A percentile compares a stretch with the other conserved stretches of the same genome.
Evolutionary conservation across 1,140 invertebrate genomes (phyloP).

Genomic region (Ips typographus): DNA sequence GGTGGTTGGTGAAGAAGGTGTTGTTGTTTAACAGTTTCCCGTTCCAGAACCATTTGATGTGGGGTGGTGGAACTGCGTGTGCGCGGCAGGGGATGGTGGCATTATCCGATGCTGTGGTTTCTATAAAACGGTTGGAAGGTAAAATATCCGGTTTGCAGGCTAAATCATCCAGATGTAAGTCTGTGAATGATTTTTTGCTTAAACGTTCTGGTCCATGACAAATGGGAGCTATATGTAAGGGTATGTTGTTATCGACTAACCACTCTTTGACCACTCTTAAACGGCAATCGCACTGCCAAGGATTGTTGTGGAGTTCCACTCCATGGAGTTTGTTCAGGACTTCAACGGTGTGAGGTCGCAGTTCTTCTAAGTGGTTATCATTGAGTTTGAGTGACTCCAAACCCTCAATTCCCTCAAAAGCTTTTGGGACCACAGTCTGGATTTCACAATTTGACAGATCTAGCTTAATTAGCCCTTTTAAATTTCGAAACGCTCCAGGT

Average conservation of each 20-base stretch:
- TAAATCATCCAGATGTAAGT: conserved; percentile 79
- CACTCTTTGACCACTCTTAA: conserved; percentile 80
- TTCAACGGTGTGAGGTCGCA: conserved; percentile 71
- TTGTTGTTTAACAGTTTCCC: conserved; percentile 78
- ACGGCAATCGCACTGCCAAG: conserved; percentile 88
- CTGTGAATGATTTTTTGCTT: conserved; percentile 68
- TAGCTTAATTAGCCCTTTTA: conserved; percentile 77
- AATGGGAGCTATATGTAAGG: conserved; percentile 72
- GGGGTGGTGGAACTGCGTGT: conserved; percentile 76
- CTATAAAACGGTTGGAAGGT: conserved; percentile 72
- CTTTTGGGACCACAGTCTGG: conserved; percentile 70
- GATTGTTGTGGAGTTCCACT: conserved; percentile 87
- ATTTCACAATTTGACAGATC: conserved; percentile 83
- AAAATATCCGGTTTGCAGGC: conserved; percentile 84
- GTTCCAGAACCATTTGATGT: conserved; percentile 85
- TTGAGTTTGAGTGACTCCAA: conserved; percentile 82
- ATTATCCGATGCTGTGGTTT: conserved; percentile 78
- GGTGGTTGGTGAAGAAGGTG: conserved; percentile 75
- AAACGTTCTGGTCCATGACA: conserved; percentile 71
- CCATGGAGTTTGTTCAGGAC: conserved; percentile 73
- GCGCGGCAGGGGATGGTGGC: conserved; percentile 80
- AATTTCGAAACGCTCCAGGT: conserved; percentile 70
- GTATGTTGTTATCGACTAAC: conserved; percentile 80
- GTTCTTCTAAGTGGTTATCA: conserved; percentile 73
- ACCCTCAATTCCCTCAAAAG: conserved; percentile 74